Evolutionary conservation across 2,113 vertebrate species (phyloP).

Genomic region (Lycaon pictus): DNA sequence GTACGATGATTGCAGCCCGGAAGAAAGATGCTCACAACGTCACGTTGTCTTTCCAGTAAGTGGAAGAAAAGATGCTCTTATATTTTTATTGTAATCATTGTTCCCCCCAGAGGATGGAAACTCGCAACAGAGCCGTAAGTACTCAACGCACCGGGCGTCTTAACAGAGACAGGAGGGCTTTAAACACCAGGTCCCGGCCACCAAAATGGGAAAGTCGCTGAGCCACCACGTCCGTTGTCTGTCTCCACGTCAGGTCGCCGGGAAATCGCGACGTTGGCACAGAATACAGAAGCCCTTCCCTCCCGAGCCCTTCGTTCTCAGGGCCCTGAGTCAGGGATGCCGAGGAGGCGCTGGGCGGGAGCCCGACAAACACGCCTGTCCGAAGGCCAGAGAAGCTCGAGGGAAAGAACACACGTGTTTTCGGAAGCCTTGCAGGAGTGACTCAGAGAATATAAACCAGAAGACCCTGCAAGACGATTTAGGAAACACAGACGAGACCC

Average conservation of each 20-base stretch:
- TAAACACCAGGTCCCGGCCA: background rate
- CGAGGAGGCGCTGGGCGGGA: background rate
- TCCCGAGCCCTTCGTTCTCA: background rate
- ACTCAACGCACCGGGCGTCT: background rate
- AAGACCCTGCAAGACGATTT: background rate
- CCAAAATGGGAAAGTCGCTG: background rate
- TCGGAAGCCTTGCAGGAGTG: background rate
- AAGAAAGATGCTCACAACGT: background rate
- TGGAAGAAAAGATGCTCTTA: background rate
- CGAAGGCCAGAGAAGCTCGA: background rate
- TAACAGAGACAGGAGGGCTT: background rate
- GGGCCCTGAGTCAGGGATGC: background rate
- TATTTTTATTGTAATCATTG: background rate
- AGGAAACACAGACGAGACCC: background rate
- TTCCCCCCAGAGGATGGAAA: background rate
- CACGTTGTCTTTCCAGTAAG: background rate
- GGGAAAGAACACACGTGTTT: background rate
- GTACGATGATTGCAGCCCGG: background rate
- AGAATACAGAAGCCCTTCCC: background rate
- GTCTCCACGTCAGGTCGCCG: background rate
- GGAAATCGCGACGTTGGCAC: background rate
- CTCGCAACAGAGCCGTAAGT: background rate
- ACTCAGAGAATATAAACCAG: background rate
- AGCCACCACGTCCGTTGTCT: background rate
- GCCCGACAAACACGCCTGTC: background rate